Conservation (phyloP, 2,888 invertebrate genomes). For the Heterodera filipjevi region DNA sequence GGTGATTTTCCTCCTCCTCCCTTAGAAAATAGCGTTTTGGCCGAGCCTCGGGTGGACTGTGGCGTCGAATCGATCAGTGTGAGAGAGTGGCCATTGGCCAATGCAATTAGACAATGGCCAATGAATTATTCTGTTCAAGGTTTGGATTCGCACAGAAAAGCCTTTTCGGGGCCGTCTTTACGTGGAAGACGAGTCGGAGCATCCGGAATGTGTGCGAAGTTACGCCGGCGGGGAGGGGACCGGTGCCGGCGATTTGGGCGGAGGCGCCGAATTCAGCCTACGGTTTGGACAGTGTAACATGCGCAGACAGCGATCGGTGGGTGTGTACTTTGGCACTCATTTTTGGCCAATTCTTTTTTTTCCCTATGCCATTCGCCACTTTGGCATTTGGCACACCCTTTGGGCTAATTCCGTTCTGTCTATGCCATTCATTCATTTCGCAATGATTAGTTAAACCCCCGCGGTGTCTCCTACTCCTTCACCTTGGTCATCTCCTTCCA, state of each 20-base stretch:
- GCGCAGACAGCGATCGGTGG: slow-evolving; percentile 58
- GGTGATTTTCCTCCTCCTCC: not conserved
- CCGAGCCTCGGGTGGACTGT: slow-evolving; percentile 59
- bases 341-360: too few species aligned
- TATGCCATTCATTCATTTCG: slow-evolving; percentile 23
- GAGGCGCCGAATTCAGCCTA: slow-evolving; percentile 51
- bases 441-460: slow-evolving; percentile 57
- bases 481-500: slow-evolving; percentile 64
- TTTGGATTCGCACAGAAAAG: slow-evolving; percentile 35
- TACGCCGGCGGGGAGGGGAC: slow-evolving; percentile 31
- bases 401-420: not conserved
- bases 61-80: slow-evolving; percentile 39
- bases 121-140: not conserved
- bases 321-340: not conserved
- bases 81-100: not conserved
- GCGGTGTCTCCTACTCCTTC: slow-evolving; percentile 64
- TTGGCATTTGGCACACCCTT: too few species aligned
- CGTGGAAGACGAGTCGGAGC: slow-evolving; percentile 62
- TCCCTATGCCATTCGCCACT: too few species aligned
- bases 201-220: slow-evolving; percentile 52
- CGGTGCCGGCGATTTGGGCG: not conserved
- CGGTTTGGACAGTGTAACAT: slow-evolving; percentile 65
- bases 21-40: slow-evolving; percentile 50
- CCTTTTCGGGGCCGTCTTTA: slow-evolving; percentile 53
- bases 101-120: not conserved